Evolutionary conservation across 2,113 vertebrate species (phyloP).

Genomic region (Cyrtonyx montezumae): DNA sequence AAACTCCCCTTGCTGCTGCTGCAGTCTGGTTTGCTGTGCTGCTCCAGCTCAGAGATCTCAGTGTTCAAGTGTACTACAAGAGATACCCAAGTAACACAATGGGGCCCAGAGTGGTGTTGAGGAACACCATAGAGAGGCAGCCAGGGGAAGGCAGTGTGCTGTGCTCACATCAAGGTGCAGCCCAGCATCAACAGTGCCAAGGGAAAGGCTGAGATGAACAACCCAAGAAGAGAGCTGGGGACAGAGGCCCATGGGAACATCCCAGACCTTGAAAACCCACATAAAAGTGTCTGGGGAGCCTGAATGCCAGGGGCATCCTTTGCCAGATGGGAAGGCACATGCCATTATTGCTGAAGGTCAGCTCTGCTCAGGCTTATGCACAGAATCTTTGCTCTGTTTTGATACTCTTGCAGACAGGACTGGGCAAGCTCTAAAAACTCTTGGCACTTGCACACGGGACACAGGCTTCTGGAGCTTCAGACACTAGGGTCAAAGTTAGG

Average conservation of each 20-base stretch:
- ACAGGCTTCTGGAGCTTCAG: neutral
- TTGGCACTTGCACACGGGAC: neutral
- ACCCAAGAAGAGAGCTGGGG: neutral
- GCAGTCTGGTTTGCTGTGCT: neutral
- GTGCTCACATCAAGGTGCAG: accelerated
- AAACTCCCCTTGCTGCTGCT: neutral
- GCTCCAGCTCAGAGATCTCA: neutral
- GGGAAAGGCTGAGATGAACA: neutral
- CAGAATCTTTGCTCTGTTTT: neutral
- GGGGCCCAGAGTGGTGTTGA: neutral
- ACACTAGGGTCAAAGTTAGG: neutral
- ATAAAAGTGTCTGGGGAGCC: neutral
- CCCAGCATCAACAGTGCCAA: neutral
- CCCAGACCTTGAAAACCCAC: neutral
- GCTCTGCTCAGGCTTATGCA: neutral
- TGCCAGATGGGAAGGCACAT: neutral
- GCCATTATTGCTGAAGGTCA: neutral
- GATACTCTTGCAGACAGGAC: neutral
- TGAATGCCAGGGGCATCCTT: neutral
- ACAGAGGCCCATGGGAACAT: neutral
- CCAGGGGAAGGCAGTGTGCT: accelerated
- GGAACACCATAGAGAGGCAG: accelerated
- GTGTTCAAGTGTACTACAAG: accelerated
- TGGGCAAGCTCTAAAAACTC: neutral
- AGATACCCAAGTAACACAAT: neutral